Conservation (phyloP, 2,113 vertebrate species). For the human region GRCh38 chrY:14789501-14790000, state of each 20-base stretch:
- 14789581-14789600: too few relatives aligned
- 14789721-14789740: neutral
- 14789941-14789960: neutral
- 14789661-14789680: too few relatives aligned
- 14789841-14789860: neutral
- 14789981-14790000: neutral
- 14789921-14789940: neutral
- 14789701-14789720: neutral
- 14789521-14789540: too few relatives aligned
- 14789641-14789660: too few relatives aligned
- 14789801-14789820: neutral
- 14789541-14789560: too few relatives aligned
- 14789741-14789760: neutral
- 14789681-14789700: too few relatives aligned
- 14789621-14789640: too few relatives aligned
- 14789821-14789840: neutral
- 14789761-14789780: fast-evolving
- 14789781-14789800: too few relatives aligned
- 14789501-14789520: too few relatives aligned
- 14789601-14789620: too few relatives aligned
- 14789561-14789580: too few relatives aligned
- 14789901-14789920: neutral
- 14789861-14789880: neutral
- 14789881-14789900: neutral
- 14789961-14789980: fast-evolving